Percentiles rank a stretch among this genome's conserved stretches.
These are phyloP conservation scores for Sitobion miscanthi DNA, from an alignment of 1,140 invertebrate species.

Conservation along the genomic window DNA sequence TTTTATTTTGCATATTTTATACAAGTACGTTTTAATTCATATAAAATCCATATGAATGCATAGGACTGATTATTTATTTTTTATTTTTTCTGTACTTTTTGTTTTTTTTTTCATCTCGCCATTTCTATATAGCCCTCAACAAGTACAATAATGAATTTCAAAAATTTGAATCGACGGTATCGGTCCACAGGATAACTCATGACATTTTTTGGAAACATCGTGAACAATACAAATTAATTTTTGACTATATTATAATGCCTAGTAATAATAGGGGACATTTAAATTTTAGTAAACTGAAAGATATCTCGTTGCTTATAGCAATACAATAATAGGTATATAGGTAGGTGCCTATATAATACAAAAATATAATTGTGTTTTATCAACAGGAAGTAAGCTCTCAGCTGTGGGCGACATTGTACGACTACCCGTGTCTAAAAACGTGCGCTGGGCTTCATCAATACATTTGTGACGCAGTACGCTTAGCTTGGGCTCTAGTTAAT, in stretches of 20 bases:
- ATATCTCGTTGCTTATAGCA: neutral
- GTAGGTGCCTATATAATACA: neutral
- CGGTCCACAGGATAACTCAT: neutral
- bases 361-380: neutral
- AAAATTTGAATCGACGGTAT: too few relatives aligned
- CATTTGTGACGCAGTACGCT: slow-evolving; percentile 69
- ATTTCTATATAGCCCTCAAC: too few relatives aligned
- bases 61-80: neutral
- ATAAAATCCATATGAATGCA: neutral
- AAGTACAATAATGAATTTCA: too few relatives aligned
- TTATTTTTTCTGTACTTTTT: neutral
- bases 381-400: slow-evolving; percentile 71
- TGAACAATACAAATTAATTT: neutral
- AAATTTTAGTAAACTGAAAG: too few relatives aligned
- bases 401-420: slow-evolving; percentile 75
- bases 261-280: too few relatives aligned
- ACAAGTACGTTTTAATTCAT: neutral
- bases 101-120: neutral
- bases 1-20: neutral
- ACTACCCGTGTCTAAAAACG: slow-evolving; percentile 75
- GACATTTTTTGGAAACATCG: neutral
- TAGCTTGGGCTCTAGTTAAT: slow-evolving; percentile 73
- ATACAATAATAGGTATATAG: neutral
- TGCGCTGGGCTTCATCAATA: slow-evolving; percentile 71
- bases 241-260: neutral